These are phyloP conservation scores for Nematolebias whitei DNA, from an alignment of 2,113 vertebrate species.

Conservation along the genomic window DNA sequence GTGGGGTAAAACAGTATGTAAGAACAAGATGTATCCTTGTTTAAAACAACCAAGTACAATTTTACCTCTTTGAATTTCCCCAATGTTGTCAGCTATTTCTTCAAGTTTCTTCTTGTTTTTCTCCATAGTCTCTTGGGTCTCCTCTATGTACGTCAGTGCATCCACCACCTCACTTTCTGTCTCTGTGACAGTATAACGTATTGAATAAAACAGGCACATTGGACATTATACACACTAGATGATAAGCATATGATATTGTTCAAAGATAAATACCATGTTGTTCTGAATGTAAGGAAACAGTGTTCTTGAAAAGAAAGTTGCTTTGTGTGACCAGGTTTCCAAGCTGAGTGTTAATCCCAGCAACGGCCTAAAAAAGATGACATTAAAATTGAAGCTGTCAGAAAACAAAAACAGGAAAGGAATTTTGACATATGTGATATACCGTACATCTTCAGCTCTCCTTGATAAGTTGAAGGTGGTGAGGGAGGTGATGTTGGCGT, in stretches of 20 bases:
- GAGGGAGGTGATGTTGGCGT: constrained; percentile 85
- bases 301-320: constrained; percentile 80
- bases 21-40: too few relatives aligned
- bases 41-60: neutral
- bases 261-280: constrained; percentile 59
- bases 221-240: neutral
- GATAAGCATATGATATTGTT: neutral
- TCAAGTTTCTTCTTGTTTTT: constrained; percentile 75
- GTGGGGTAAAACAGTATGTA: too few relatives aligned
- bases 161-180: constrained; percentile 74
- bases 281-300: constrained; percentile 81
- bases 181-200: constrained; percentile 72
- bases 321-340: constrained; percentile 84
- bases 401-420: neutral
- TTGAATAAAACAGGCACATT: neutral
- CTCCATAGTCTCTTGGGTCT: constrained; percentile 81
- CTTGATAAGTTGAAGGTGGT: constrained; percentile 84
- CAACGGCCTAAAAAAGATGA: constrained; percentile 79
- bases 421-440: neutral
- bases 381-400: neutral
- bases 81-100: constrained; percentile 76
- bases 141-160: constrained; percentile 80
- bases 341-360: constrained; percentile 85
- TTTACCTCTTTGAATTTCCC: constrained; percentile 83
- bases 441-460: constrained; percentile 86